phyloP scores from a whole-genome alignment of 2,888 invertebrate genomes.

The Salpingus planirostris region DNA sequence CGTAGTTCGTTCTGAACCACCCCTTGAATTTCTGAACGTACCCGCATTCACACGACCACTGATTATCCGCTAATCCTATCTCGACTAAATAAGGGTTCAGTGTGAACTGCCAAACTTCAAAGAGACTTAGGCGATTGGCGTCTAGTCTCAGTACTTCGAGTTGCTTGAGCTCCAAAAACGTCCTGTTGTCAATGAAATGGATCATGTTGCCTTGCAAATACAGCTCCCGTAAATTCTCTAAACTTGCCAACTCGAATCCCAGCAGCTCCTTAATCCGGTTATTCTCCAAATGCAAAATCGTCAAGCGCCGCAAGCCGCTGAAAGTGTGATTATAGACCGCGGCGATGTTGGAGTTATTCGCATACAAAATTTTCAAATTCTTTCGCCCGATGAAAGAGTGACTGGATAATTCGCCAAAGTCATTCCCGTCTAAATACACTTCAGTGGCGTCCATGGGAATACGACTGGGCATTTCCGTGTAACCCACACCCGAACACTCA shows the following conservation, averaged over 20 bases:
- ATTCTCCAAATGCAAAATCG: conserved; percentile 77
- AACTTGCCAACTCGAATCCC: conserved; percentile 73
- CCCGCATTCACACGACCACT: conserved; percentile 87
- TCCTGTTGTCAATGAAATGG: conserved; percentile 73
- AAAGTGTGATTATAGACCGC: conserved; percentile 84
- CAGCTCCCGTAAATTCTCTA: conserved; percentile 75
- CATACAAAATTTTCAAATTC: conserved; percentile 76
- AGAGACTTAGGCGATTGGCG: conserved; percentile 71
- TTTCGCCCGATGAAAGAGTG: conserved; percentile 89
- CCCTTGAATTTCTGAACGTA: conserved; percentile 70
- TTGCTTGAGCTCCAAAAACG: conserved; percentile 71
- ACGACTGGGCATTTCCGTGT: conserved; percentile 73
- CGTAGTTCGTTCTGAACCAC: conserved; percentile 70
- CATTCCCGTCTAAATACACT: conserved; percentile 87
- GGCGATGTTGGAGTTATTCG: conserved; percentile 81
- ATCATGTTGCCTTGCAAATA: conserved; percentile 83
- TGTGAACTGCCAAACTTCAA: conserved; percentile 79
- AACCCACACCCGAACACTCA: conserved; percentile 76
- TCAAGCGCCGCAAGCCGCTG: conserved; percentile 72
- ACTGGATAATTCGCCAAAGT: conserved; percentile 76
- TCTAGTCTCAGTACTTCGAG: conserved; percentile 78
- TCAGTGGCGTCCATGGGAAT: conserved; percentile 95
- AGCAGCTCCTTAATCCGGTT: conserved; percentile 71
- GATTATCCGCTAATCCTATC: conserved; percentile 73
- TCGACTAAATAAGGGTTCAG: conserved; percentile 80